These are phyloP conservation scores for Penaeus japonicus DNA, from an alignment of 1,140 invertebrate genomes.

Conservation along the genomic window DNA sequence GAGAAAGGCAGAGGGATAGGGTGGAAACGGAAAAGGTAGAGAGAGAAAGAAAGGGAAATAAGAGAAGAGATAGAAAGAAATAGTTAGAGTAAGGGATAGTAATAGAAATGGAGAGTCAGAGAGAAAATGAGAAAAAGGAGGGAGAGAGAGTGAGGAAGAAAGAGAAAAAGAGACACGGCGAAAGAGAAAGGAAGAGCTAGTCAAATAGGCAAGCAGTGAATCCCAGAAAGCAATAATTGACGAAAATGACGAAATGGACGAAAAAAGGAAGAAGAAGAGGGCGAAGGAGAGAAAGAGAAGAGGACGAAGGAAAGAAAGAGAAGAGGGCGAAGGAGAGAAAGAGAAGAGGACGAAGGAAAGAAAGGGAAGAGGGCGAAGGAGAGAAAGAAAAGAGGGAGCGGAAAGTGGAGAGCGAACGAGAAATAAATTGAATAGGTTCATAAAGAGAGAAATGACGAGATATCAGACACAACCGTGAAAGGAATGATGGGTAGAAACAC, in stretches of 20 bases:
- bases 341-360: neutral
- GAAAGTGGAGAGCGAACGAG: neutral
- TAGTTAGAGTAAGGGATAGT: too few relatives aligned
- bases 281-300: too few relatives aligned
- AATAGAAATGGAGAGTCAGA: too few relatives aligned
- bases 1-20: neutral
- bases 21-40: neutral
- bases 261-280: neutral
- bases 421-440: neutral
- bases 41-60: too few relatives aligned
- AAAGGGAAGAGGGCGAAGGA: too few relatives aligned
- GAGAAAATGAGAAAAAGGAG: neutral
- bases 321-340: neutral
- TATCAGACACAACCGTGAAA: neutral
- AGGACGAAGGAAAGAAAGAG: neutral
- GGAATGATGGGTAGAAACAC: neutral
- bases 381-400: neutral
- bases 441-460: neutral
- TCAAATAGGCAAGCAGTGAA: neutral
- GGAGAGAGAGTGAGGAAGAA: neutral
- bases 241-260: neutral
- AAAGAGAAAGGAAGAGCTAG: constrained; percentile 17
- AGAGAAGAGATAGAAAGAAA: too few relatives aligned
- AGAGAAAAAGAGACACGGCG: constrained; percentile 18
- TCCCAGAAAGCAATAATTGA: neutral